These are phyloP conservation scores for Riparia riparia DNA, from an alignment of 2,113 vertebrate species.

Conservation along the genomic window DNA sequence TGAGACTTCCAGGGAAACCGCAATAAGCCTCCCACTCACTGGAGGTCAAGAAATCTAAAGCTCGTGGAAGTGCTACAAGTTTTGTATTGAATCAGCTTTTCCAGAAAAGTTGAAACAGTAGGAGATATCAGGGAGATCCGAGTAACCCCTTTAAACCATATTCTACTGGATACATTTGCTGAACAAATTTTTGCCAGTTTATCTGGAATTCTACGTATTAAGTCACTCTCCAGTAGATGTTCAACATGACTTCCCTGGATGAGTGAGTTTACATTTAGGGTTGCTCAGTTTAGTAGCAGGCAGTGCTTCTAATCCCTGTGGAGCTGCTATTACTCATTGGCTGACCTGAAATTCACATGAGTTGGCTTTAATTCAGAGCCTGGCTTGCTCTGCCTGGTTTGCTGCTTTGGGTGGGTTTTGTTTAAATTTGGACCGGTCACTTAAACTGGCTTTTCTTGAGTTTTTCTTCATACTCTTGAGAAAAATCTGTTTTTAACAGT, in stretches of 20 bases:
- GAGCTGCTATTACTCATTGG: conserved; percentile 74
- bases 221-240: conserved; percentile 74
- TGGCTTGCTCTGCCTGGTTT: conserved; percentile 32
- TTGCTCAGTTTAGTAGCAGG: conserved; percentile 70
- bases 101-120: background rate
- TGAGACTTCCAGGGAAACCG: background rate
- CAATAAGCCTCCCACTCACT: background rate
- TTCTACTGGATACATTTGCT: background rate
- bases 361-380: conserved; percentile 50
- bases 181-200: conserved; percentile 22
- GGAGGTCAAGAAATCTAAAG: background rate
- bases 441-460: background rate
- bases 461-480: background rate
- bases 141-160: background rate
- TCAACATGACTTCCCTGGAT: conserved; percentile 75
- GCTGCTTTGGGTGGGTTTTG: background rate
- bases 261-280: conserved; percentile 72
- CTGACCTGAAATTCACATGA: conserved; percentile 75
- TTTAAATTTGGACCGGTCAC: background rate
- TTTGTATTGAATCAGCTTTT: background rate
- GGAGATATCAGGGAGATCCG: background rate
- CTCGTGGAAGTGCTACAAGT: background rate
- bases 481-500: background rate
- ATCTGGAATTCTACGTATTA: conserved; percentile 74
- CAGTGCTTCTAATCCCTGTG: conserved; percentile 65